Evolutionary conservation across 1,140 invertebrate species (phyloP).

Genomic region (Ceratosolen solmsi): DNA sequence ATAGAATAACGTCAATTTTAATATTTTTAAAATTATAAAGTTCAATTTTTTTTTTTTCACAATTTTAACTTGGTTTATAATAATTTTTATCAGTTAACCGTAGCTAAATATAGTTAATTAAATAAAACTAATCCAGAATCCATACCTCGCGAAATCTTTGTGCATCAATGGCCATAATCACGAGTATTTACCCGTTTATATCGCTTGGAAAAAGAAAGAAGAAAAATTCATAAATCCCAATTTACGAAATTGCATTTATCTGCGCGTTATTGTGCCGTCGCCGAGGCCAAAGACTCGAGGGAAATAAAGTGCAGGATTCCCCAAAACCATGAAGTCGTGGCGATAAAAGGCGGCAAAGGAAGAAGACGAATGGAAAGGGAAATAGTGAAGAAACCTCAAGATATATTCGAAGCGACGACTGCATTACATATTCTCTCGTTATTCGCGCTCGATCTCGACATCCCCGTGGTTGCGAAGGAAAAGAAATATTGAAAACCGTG

Average conservation of each 20-base stretch:
- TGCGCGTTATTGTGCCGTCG: neutral
- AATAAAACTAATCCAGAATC: no score
- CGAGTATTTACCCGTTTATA: neutral
- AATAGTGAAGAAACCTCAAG: neutral
- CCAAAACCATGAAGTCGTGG: constrained; percentile 2
- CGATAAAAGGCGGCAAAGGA: neutral
- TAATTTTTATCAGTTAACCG: no score
- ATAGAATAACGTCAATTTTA: no score
- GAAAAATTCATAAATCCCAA: constrained; percentile 40
- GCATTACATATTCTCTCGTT: constrained; percentile 68
- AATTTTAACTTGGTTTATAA: no score
- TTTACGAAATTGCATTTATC: constrained; percentile 34
- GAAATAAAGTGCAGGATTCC: constrained; percentile 32
- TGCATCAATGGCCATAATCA: no score
- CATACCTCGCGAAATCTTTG: no score
- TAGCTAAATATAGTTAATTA: no score
- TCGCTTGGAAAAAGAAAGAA: neutral
- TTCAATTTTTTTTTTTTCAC: no score
- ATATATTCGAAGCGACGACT: constrained; percentile 2
- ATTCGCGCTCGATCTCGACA: constrained; percentile 63
- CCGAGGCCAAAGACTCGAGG: constrained; percentile 26
- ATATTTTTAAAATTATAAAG: no score
- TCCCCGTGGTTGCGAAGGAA: neutral
- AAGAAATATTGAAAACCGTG: neutral
- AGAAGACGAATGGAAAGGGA: neutral